phyloP scores from a whole-genome alignment of 2,888 invertebrate species.

The Lithophane socia region DNA sequence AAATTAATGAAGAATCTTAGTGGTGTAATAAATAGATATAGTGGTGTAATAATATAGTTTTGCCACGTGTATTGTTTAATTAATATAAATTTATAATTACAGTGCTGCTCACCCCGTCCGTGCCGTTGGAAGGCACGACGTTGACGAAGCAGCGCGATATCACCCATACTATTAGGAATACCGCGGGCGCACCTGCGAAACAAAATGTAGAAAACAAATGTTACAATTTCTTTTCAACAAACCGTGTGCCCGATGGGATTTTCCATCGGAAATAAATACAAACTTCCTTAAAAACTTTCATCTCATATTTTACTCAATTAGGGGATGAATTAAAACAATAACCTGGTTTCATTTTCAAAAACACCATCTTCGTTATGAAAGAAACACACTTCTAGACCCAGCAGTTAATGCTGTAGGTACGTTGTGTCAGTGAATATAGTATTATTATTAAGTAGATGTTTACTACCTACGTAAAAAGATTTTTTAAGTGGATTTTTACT shows the following conservation, averaged over 20 bases:
- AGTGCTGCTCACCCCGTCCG: slow-evolving; percentile 78
- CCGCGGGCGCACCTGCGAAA: slow-evolving; percentile 84
- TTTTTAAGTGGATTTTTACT: background rate
- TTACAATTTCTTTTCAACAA: background rate
- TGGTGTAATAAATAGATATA: no score
- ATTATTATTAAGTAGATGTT: no score
- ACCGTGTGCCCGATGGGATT: no score
- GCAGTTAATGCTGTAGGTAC: no score
- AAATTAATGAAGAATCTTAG: background rate
- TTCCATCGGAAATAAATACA: background rate
- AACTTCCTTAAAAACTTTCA: no score
- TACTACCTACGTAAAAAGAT: no score
- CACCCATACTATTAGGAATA: slow-evolving; percentile 87
- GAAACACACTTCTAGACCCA: no score
- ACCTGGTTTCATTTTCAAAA: no score
- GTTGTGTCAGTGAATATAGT: no score
- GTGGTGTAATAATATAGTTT: background rate
- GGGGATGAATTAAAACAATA: no score
- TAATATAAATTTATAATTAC: slow-evolving; percentile 1
- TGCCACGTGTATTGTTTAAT: background rate
- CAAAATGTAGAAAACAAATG: background rate
- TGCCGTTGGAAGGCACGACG: slow-evolving; percentile 79
- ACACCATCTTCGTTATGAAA: no score
- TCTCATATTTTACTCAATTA: background rate
- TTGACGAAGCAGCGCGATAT: slow-evolving; percentile 84